phyloP scores from a whole-genome alignment of 2,888 invertebrate genomes.

The Augiades crinisus region DNA sequence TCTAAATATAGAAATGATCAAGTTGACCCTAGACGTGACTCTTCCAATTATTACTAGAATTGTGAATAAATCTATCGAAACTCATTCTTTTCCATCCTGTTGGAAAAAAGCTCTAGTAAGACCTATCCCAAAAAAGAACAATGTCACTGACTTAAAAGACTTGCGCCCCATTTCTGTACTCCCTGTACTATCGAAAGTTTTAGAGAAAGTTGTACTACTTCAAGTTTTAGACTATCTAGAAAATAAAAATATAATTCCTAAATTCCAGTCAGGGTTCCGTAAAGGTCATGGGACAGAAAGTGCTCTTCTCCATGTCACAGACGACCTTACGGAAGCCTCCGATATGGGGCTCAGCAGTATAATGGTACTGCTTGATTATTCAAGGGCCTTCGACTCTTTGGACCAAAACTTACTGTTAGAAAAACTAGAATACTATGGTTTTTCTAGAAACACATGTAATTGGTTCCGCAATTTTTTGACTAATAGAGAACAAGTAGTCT shows the following conservation, averaged over 20 bases:
- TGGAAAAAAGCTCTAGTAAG: conserved; percentile 37
- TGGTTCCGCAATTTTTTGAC: neutral
- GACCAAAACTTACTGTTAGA: neutral
- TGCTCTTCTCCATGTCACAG: conserved; percentile 28
- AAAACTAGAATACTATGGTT: too few species aligned
- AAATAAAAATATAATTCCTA: conserved; percentile 9
- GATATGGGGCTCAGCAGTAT: conserved; percentile 12
- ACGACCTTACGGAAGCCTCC: conserved; percentile 27
- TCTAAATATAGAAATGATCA: conserved; percentile 29
- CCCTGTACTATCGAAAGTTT: conserved; percentile 22
- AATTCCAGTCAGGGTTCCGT: too few species aligned
- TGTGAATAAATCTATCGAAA: conserved; percentile 28
- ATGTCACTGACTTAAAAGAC: conserved; percentile 28
- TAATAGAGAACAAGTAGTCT: neutral
- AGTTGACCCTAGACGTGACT: conserved; percentile 26
- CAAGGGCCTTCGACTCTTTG: neutral
- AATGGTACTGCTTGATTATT: too few species aligned
- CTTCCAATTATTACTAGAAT: conserved; percentile 24
- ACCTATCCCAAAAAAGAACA: conserved; percentile 35
- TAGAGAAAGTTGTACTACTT: conserved; percentile 20
- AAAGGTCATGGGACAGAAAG: too few species aligned
- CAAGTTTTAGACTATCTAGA: conserved; percentile 21
- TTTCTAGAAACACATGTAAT: neutral
- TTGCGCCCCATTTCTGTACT: too few species aligned
- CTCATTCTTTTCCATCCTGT: conserved; percentile 31